Percentiles rank a stretch among this genome's conserved stretches.
Evolutionary conservation across 2,888 invertebrate genomes (phyloP).

Genomic region (Gonocerus acuteangulatus): DNA sequence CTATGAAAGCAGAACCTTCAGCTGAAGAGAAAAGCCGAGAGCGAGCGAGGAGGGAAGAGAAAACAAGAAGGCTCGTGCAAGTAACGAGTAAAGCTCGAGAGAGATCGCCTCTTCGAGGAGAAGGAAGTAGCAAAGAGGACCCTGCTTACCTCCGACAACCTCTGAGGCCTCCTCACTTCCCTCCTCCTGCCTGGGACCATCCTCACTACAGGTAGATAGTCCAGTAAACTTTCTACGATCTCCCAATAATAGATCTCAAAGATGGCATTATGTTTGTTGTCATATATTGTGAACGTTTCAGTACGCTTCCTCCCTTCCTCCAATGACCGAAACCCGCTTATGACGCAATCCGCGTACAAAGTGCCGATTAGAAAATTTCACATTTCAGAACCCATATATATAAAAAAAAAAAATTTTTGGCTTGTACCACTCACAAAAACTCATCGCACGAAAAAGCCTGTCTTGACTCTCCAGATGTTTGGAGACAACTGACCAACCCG

Average conservation of each 20-base stretch:
- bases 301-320: no score
- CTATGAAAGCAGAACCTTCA: slow-evolving; percentile 57
- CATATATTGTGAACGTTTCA: no score
- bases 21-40: slow-evolving; percentile 46
- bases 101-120: slow-evolving; percentile 70
- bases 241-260: not conserved
- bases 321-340: no score
- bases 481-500: no score
- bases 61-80: slow-evolving; percentile 44
- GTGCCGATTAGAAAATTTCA: no score
- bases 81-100: slow-evolving; percentile 45
- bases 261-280: no score
- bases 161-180: slow-evolving; percentile 46
- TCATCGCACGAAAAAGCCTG: no score
- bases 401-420: no score
- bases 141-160: slow-evolving; percentile 29
- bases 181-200: slow-evolving; percentile 49
- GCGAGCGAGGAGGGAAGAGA: slow-evolving; percentile 43
- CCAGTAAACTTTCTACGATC: not conserved
- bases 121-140: slow-evolving; percentile 49
- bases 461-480: no score
- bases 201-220: slow-evolving; percentile 50
- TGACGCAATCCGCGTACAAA: no score
- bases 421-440: no score
- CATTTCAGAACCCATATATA: no score